Evolutionary conservation across 2,797 vertebrate genomes (phyloP), one percentile per base, ranked within the genome.

Genomic region (Dicrostonyx torquatus): DNA sequence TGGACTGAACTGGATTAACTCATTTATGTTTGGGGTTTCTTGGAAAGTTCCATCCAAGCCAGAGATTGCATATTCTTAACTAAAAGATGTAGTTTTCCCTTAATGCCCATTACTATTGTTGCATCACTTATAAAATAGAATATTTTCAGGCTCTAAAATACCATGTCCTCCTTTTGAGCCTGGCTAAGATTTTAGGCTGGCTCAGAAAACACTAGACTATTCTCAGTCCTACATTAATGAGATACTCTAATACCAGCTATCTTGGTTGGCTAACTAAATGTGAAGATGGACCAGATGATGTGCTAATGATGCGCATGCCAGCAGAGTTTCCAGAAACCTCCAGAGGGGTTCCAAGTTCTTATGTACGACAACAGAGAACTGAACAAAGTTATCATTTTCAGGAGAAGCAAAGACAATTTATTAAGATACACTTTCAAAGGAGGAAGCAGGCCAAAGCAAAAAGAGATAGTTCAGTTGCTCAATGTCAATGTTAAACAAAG

Each of bases 191-290:
- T 31, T 29, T 72, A 89, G 40, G 17, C 90, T 75, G 43, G 15
- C 73, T 73, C 37, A 14, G n/a, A 75, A 91, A 80, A 76, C 2
- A 12, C 0, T 55, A 53, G 55, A 13, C 37, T 79, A 18, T 37
- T 22, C 37, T 86, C 40, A 3, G 40, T 91, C 29, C 66, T 78
- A 14, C 10, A 12, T 45, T 77, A 34, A 79, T 78, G 80, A 79
- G 3, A 68, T 37, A 7, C 24, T 50, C 29, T 72, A 87, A 78
- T n/a, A 76, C 92, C 29, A 4, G 45, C 48, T 24, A 29, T 40
- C 34, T 95, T 72, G 5, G 22, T 79, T 83, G 94, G 43, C 60
- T 95, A 58, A 31, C 5, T 83, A 84, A 91, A 40, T 86, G 50
- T 80, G 20, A 83, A 14, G 2, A 11, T 37, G 18, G 24, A 88